These are phyloP conservation scores for Sterrhoptilus dennistouni DNA, from an alignment of 2,113 vertebrate species.

Conservation along the genomic window DNA sequence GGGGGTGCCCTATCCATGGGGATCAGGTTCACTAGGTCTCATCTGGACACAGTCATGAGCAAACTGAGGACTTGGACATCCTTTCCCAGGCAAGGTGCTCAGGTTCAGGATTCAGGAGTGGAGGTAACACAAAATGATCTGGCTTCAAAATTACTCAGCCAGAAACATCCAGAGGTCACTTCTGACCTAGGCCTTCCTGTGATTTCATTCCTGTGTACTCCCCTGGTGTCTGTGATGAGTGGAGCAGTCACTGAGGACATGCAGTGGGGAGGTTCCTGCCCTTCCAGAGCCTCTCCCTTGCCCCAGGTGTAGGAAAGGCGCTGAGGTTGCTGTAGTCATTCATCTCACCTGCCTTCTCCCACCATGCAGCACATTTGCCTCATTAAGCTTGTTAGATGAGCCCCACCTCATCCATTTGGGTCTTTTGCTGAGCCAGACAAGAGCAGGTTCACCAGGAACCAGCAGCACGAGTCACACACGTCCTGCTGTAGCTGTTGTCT, in stretches of 20 bases:
- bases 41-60: neutral
- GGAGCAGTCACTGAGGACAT: neutral
- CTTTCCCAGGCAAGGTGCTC: no score
- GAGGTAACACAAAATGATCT: neutral
- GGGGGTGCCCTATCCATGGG: neutral
- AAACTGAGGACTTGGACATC: neutral
- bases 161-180: neutral
- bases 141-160: neutral
- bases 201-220: neutral
- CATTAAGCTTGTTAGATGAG: neutral
- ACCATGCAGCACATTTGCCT: neutral
- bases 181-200: neutral
- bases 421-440: neutral
- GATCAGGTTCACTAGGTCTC: neutral
- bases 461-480: neutral
- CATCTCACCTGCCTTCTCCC: neutral
- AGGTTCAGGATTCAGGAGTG: no score
- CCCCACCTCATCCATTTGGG: neutral
- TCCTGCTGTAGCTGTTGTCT: neutral
- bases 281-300: neutral
- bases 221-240: neutral
- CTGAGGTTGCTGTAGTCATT: neutral
- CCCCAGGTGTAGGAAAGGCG: neutral
- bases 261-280: neutral
- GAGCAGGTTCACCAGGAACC: neutral